Evolutionary conservation across 53 echinoderm and acorn worm genomes (phyloP).

Genomic region (Echinometra lucunter): DNA sequence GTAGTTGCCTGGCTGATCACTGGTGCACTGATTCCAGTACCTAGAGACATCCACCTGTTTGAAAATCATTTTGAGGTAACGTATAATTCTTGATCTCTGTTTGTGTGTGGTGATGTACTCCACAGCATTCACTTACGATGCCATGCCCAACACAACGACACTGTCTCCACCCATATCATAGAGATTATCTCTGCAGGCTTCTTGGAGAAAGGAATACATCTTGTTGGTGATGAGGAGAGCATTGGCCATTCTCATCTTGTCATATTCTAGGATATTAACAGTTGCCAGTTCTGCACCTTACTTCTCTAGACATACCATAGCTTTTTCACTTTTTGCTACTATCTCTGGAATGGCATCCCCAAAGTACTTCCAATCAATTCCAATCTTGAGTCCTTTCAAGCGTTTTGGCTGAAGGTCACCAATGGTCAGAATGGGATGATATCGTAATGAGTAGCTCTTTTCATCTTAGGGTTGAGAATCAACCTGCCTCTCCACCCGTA

Average conservation of each 20-base stretch:
- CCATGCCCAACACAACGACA: constrained; percentile 26
- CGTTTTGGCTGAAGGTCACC: constrained; percentile 72
- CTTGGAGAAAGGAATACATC: constrained; percentile 77
- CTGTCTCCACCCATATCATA: constrained; percentile 76
- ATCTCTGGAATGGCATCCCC: constrained; percentile 85
- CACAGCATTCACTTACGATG: constrained; percentile 48
- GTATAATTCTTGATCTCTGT: constrained; percentile 87
- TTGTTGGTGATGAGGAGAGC: constrained; percentile 76
- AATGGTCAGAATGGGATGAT: constrained; percentile 81
- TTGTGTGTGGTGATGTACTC: constrained; percentile 89
- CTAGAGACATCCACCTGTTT: constrained; percentile 89
- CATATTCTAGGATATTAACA: constrained; percentile 85
- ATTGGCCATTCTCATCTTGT: constrained; percentile 84
- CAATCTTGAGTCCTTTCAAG: constrained; percentile 79
- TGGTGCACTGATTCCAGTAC: too few species aligned
- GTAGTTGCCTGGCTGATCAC: too few species aligned
- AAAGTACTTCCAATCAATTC: constrained; percentile 82
- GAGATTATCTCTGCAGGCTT: constrained; percentile 70
- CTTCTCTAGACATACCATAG: constrained; percentile 66
- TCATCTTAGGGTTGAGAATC: too few species aligned
- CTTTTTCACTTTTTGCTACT: constrained; percentile 82
- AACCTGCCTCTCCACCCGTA: too few species aligned
- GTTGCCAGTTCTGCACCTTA: constrained; percentile 79
- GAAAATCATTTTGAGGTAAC: constrained; percentile 84
- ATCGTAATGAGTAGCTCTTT: too few species aligned